Conservation (phyloP, 1,140 invertebrate species). For the Monomorium pharaonis region DNA sequence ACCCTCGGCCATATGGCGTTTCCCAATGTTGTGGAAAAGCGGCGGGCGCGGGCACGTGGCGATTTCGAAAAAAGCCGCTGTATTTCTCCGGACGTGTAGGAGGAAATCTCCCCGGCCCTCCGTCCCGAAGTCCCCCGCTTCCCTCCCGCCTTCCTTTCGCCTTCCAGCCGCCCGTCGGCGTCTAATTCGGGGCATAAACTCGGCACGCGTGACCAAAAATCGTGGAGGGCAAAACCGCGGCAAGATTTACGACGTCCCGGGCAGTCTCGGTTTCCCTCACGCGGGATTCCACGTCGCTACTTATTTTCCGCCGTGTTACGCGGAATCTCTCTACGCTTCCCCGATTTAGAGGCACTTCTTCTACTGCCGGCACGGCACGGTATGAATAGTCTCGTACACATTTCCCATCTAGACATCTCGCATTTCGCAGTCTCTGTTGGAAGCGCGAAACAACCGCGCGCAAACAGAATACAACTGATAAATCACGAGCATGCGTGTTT, state of each 20-base stretch:
- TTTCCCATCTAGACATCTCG: background rate
- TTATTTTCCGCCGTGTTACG: slow-evolving; percentile 37
- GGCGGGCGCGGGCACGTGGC: slow-evolving; percentile 16
- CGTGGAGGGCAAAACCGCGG: slow-evolving; percentile 20
- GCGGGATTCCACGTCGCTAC: slow-evolving; percentile 16
- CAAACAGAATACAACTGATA: background rate
- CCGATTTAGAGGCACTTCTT: slow-evolving; percentile 30
- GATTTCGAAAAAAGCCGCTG: slow-evolving; percentile 39
- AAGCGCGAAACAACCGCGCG: too few relatives aligned
- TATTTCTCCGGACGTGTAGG: background rate
- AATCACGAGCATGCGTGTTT: background rate
- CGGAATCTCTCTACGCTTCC: slow-evolving; percentile 12
- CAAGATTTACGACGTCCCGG: slow-evolving; percentile 37
- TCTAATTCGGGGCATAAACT: slow-evolving; percentile 49
- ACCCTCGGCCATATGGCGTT: slow-evolving; percentile 54
- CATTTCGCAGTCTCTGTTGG: background rate
- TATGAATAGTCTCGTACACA: background rate
- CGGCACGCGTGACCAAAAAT: slow-evolving; percentile 55
- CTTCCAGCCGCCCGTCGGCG: background rate
- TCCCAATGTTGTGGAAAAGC: slow-evolving; percentile 42
- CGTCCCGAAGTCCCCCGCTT: too few relatives aligned
- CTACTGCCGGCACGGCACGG: background rate
- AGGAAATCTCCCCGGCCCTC: background rate
- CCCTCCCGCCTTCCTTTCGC: background rate
- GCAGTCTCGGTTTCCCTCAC: slow-evolving; percentile 37